Base-by-base conservation (phyloP, 2,888 invertebrate genomes). In the Calliscelio sp. region DNA sequence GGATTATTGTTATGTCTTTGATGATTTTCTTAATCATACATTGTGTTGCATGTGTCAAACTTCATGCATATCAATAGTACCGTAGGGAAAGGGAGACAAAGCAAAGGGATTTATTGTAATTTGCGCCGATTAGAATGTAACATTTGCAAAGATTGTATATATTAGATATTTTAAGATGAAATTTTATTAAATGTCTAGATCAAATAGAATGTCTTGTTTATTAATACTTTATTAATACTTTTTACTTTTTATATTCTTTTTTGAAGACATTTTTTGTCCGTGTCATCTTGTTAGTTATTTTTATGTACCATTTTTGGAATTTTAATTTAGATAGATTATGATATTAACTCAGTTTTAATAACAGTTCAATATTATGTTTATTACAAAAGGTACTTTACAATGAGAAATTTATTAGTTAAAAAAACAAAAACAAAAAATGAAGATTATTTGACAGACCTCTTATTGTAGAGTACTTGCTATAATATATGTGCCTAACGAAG, bases 131-230 rank as follows among this genome's bases (percentile, higher is more conserved):
- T 79, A 79, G 74, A 79, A n/a, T 79, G 68, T 83, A 83, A 79
- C 41, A 61, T 79, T 74, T 55, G 41, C 79, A 83, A 83, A 83
- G 53, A 80, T 84, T 80, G 79, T 77, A 75, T 71, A 84, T 80
- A 84, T 59, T 84, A 81, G 70, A 78, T 81, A 85, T 85, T 84
- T 81, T 81, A 84, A 80, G 78, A 84, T 65, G 57, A 84, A 83
- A 75, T 78, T 78, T 85, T 81, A 81, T 78, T 78, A 81, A 85
- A 85, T 81, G 78, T 85, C 73, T 73, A 74, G 68, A 81, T 68
- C 49, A 66, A 82, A 77, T 38, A n/a, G 35, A 74, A 44, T 77
- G 75, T 77, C 57, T 82, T 8, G 35, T 77, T 81, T 70, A 70
- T 63, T 75, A 70, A 71, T 65, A 63, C 5, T 38, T 65, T 35